phyloP scores from a whole-genome alignment of 2,113 vertebrate species.

The Ictidomys tridecemlineatus region DNA sequence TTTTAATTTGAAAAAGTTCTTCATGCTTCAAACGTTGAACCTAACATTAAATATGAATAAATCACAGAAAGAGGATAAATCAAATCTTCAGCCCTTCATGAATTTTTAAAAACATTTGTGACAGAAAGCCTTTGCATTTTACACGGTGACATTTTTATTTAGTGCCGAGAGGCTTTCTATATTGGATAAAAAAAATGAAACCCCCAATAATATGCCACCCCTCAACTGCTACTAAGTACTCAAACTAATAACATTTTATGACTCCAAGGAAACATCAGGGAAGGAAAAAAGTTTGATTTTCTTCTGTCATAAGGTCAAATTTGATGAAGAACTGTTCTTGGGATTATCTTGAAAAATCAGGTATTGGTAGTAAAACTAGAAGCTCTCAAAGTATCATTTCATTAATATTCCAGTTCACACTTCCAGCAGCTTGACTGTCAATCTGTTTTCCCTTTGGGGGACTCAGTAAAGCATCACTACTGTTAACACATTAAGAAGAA shows the following conservation, averaged over 20 bases:
- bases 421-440: not conserved
- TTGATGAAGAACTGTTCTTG: slow-evolving; percentile 54
- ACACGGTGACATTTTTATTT: slow-evolving; percentile 82
- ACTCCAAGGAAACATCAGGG: slow-evolving; percentile 47
- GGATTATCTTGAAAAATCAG: slow-evolving; percentile 66
- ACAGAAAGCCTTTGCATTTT: slow-evolving; percentile 79
- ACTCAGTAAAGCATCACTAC: not conserved
- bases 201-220: slow-evolving; percentile 56
- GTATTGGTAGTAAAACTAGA: slow-evolving; percentile 28
- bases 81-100: slow-evolving; percentile 71
- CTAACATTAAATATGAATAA: slow-evolving; percentile 81
- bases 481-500: not conserved
- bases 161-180: slow-evolving; percentile 71
- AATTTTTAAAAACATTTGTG: slow-evolving; percentile 80
- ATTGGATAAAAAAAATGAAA: slow-evolving; percentile 74
- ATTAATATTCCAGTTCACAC: not conserved
- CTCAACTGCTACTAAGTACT: slow-evolving; percentile 55
- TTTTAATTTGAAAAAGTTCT: slow-evolving; percentile 77
- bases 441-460: not conserved
- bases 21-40: slow-evolving; percentile 67
- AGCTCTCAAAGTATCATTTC: not conserved
- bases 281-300: slow-evolving; percentile 56
- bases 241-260: slow-evolving; percentile 66
- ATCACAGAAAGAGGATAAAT: slow-evolving; percentile 77
- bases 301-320: slow-evolving; percentile 67